phyloP scores from a whole-genome alignment of 2,888 invertebrate genomes.

The Drosophila bunnanda region DNA sequence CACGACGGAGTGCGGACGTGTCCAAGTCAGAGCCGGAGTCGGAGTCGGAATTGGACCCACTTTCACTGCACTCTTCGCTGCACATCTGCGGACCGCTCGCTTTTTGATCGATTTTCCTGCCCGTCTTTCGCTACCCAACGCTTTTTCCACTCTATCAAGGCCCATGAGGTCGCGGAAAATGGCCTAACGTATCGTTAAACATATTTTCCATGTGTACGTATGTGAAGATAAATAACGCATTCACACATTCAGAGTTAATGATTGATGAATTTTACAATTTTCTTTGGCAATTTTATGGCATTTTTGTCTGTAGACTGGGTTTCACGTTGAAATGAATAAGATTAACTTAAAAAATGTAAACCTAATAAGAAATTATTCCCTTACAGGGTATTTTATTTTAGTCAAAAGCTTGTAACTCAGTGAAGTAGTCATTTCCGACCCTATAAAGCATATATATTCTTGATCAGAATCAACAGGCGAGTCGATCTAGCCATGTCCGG shows the following conservation, averaged over 20 bases:
- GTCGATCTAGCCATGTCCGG: too few species aligned
- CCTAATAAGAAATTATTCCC: too few species aligned
- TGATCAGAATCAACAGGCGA: too few species aligned
- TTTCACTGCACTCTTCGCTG: slow-evolving; percentile 68
- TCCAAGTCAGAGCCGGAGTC: slow-evolving; percentile 12
- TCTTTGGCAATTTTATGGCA: neutral
- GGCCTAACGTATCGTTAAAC: neutral
- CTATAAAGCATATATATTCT: too few species aligned
- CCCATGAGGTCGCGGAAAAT: slow-evolving; percentile 30
- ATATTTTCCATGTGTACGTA: neutral
- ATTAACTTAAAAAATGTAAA: neutral
- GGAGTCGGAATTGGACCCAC: slow-evolving; percentile 53
- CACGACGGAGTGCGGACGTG: slow-evolving; percentile 46
- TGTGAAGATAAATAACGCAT: neutral
- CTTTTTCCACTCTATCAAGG: slow-evolving; percentile 51
- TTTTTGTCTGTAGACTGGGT: neutral
- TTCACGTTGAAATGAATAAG: neutral
- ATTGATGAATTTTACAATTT: slow-evolving; percentile 19
- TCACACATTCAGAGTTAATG: slow-evolving; percentile 4
- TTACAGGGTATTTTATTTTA: too few species aligned
- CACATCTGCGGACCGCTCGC: slow-evolving; percentile 59
- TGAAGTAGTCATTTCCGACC: too few species aligned
- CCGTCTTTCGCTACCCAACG: slow-evolving; percentile 28
- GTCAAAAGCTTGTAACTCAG: too few species aligned
- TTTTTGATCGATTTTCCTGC: slow-evolving; percentile 54